Evolutionary conservation across 2,888 invertebrate genomes (phyloP).

Genomic region (Encarsia formosa): DNA sequence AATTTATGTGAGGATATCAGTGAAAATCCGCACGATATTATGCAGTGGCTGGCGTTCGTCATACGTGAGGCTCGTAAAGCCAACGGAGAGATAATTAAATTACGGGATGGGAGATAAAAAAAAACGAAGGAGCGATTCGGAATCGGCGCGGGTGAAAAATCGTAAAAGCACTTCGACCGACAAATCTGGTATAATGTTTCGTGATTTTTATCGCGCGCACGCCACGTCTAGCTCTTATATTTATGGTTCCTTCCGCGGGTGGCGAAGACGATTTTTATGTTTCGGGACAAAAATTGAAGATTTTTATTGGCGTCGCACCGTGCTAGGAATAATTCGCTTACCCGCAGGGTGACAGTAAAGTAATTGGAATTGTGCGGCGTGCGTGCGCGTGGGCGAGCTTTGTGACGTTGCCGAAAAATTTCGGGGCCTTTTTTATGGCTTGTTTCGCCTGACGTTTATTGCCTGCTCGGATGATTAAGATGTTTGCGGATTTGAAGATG

Average conservation of each 20-base stretch:
- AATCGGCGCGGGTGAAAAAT: constrained; percentile 42
- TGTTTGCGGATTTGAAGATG: constrained; percentile 23
- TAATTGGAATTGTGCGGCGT: constrained; percentile 19
- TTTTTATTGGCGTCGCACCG: constrained; percentile 16
- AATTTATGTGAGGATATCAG: too few relatives aligned
- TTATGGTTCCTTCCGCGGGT: constrained; percentile 36
- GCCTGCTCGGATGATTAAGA: constrained; percentile 24
- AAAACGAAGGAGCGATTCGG: constrained; percentile 15
- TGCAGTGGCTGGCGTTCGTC: too few relatives aligned
- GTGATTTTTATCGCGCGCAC: constrained; percentile 47
- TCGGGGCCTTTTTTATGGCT: constrained; percentile 15
- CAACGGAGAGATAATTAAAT: constrained; percentile 47
- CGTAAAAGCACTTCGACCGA: constrained; percentile 50
- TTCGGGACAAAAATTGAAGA: constrained; percentile 21
- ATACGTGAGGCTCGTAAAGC: constrained; percentile 41
- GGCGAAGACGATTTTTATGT: constrained; percentile 29
- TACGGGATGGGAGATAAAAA: constrained; percentile 37
- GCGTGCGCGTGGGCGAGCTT: background rate
- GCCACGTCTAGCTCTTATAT: constrained; percentile 37
- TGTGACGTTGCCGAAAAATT: constrained; percentile 20
- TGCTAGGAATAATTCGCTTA: constrained; percentile 17
- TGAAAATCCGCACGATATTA: too few relatives aligned
- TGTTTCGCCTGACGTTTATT: constrained; percentile 26
- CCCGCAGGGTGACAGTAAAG: constrained; percentile 20
- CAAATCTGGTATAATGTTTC: constrained; percentile 51